A percentile compares a stretch with the other conserved stretches of the same genome.
These are phyloP conservation scores for Chloroceryle amazona DNA, from an alignment of 2,797 vertebrate species.

Conservation along the genomic window DNA sequence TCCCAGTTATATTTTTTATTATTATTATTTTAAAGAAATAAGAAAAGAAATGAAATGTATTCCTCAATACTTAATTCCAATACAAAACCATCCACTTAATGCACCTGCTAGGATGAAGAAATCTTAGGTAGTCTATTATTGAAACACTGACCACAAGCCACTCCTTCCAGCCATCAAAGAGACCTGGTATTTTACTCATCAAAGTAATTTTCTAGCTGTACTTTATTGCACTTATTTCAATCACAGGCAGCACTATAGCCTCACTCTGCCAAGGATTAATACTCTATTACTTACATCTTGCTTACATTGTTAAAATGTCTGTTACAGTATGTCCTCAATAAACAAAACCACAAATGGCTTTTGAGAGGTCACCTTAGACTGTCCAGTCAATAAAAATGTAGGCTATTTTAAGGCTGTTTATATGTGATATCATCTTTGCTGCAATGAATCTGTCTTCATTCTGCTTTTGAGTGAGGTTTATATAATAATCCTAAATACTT, in stretches of 20 bases:
- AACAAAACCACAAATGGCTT: neutral
- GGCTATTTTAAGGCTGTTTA: constrained; percentile 7
- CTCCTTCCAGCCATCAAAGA: neutral
- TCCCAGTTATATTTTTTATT: neutral
- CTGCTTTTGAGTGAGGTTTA: constrained; percentile 10
- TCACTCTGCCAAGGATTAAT: neutral
- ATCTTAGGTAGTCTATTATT: neutral
- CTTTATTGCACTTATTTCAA: neutral
- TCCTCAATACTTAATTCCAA: neutral
- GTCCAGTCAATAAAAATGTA: neutral
- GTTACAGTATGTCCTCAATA: constrained; percentile 18
- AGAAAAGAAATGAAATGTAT: rapidly evolving
- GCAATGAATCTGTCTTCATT: neutral
- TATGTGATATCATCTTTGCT: neutral
- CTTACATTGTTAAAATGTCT: constrained; percentile 23
- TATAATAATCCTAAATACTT: neutral
- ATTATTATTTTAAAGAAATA: neutral
- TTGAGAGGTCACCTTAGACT: neutral
- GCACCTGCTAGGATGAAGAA: neutral
- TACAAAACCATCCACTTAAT: neutral
- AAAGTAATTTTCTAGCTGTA: neutral
- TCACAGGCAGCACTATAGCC: neutral
- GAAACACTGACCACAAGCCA: neutral
- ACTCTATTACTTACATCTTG: neutral
- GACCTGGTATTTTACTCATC: neutral